Evolutionary conservation across 2,113 vertebrate species (phyloP), one percentile per base, ranked within the genome.

Genomic region (Austrofundulus limnaeus): DNA sequence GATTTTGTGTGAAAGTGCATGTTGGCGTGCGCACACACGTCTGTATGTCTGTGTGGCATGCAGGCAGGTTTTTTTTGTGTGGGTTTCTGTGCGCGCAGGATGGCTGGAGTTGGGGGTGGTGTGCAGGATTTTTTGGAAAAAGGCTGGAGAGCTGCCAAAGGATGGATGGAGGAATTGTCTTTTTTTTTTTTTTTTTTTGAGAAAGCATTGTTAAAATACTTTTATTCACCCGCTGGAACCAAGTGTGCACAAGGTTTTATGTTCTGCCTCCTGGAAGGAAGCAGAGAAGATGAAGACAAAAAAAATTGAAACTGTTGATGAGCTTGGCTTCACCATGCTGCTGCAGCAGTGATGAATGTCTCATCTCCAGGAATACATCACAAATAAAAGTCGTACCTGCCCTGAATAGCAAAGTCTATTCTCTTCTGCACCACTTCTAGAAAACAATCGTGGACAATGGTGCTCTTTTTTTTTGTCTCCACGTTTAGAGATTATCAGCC

Each of bases 301-400:
- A 54, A 74, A 72, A 84, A 86, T 80, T 62, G 56, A 70, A 87
- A 87, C 85, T 74, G 80, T 83, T 85, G 83, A 90, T 87, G 75
- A 78, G 84, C 78, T 81, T 78, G 77, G 80, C 85, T 87, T 84
- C 77, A 67, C 79, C 76, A 72, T 52, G 67, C 84, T 75, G 87
- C 83, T 81, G 84, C 75, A 60, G 70, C 81, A 62, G 82, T 88
- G 87, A 88, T 87, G 87, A 90, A 90, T 90, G 88, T 80, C 87
- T 90, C 83, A 84, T 87, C 81, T 84, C 70, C 59, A 86, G 84
- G 82, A 87, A 86, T 84, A 85, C 82, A 88, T 90, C 88, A 86
- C 87, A 88, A 86, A 90, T 72, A 88, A 78, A 83, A 84, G 77
- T 56, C 75, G 70, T 84, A 87, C 85, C 85, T 88, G 81, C 81